Evolutionary conservation across 2,888 invertebrate species (phyloP).

Genomic region (Esperia sulphurella): DNA sequence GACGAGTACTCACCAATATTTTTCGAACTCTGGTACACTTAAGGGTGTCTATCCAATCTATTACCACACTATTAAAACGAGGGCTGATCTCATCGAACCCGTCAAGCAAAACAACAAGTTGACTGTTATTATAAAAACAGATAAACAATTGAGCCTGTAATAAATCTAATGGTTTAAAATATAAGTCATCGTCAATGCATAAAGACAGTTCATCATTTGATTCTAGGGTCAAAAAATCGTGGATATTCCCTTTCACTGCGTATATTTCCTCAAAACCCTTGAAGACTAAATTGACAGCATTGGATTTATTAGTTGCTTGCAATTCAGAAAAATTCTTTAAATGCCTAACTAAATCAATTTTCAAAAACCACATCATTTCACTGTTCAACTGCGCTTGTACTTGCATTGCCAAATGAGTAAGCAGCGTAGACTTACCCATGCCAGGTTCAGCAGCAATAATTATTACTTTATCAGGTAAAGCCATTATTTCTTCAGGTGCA

Average conservation of each 20-base stretch:
- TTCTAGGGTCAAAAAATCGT: neutral
- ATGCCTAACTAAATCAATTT: neutral
- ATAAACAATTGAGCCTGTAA: neutral
- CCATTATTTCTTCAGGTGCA: neutral
- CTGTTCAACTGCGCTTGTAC: neutral
- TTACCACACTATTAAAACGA: neutral
- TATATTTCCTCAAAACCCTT: neutral
- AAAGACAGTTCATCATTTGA: neutral
- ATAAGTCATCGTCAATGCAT: neutral
- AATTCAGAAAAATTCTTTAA: neutral
- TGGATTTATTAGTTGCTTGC: neutral
- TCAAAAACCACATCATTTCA: neutral
- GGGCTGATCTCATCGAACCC: neutral
- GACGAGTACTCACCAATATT: conserved; percentile 1
- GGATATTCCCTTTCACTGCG: neutral
- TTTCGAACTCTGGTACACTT: neutral
- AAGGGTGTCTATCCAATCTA: neutral
- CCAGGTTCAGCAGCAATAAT: neutral
- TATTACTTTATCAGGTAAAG: neutral
- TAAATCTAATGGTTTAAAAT: neutral
- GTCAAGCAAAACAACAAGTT: neutral
- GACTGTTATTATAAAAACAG: neutral
- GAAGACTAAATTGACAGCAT: neutral
- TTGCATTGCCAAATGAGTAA: neutral
- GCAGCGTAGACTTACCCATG: neutral